Conservation (phyloP, 1,140 invertebrate species). For the Acromyrmex heyeri region DNA sequence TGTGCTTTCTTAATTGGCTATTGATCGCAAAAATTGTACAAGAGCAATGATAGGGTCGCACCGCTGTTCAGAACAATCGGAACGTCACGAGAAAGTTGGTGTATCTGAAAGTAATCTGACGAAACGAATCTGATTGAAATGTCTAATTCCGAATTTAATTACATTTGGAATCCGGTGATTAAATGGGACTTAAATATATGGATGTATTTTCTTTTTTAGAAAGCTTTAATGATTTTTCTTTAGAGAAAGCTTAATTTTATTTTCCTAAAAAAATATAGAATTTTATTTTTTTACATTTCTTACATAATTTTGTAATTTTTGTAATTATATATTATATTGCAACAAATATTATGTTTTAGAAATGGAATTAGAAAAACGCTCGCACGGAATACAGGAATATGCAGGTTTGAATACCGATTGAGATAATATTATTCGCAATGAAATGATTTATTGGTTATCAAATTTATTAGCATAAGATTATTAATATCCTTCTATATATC, state of each 20-base stretch:
- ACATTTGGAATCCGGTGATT: not conserved
- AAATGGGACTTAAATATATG: not conserved
- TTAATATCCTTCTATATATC: too few species aligned
- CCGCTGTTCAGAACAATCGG: not conserved
- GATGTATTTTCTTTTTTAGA: not conserved
- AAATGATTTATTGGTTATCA: too few species aligned
- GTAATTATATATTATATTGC: not conserved
- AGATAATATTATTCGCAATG: too few species aligned
- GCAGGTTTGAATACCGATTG: too few species aligned
- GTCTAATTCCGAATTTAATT: not conserved
- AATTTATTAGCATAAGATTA: too few species aligned
- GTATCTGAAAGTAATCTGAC: not conserved
- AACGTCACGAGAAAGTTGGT: not conserved
- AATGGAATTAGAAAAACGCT: too few species aligned
- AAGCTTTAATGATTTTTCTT: not conserved
- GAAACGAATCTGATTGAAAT: not conserved
- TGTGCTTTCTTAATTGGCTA: not conserved
- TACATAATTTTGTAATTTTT: not conserved
- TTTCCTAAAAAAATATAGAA: not conserved
- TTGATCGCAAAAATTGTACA: slow-evolving; percentile 16
- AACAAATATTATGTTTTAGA: too few species aligned
- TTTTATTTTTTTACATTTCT: not conserved
- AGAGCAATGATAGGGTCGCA: not conserved
- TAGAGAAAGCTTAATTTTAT: not conserved
- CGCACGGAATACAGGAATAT: too few species aligned